Percentiles rank a stretch among this genome's conserved stretches.
Conservation (phyloP, 2,113 vertebrate species). For the Okapia johnstoni region DNA sequence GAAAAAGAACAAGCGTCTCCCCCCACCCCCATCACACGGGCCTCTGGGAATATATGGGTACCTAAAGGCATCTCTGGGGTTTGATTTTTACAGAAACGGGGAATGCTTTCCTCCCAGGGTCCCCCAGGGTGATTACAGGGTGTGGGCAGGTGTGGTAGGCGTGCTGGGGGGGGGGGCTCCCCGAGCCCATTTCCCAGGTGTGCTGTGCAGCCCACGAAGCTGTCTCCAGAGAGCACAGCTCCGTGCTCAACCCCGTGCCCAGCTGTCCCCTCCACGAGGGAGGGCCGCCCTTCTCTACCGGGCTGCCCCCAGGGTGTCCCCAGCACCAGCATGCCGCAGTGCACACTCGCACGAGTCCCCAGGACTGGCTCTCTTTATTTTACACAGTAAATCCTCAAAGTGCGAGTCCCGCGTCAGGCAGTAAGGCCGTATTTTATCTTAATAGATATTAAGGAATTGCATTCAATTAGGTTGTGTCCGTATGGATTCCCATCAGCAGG, state of each 20-base stretch:
- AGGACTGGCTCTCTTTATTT: neutral
- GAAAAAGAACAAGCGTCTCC: neutral
- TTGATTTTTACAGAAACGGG: neutral
- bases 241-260: rapidly evolving
- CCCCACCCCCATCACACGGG: neutral
- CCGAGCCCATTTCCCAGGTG: neutral
- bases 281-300: neutral
- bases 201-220: too few species aligned
- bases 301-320: neutral
- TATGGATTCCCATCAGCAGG: neutral
- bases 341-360: neutral
- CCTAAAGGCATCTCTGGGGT: neutral
- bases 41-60: neutral
- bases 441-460: neutral
- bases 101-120: neutral
- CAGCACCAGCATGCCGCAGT: neutral
- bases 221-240: rapidly evolving
- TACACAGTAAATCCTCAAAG: neutral
- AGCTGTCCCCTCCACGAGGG: rapidly evolving
- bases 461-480: neutral
- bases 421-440: neutral
- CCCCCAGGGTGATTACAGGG: neutral
- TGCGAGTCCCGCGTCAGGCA: neutral
- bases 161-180: neutral
- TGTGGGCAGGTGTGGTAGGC: neutral